These are phyloP conservation scores for Caiman crocodilus DNA, from an alignment of 2,797 vertebrate species.

Conservation along the genomic window DNA sequence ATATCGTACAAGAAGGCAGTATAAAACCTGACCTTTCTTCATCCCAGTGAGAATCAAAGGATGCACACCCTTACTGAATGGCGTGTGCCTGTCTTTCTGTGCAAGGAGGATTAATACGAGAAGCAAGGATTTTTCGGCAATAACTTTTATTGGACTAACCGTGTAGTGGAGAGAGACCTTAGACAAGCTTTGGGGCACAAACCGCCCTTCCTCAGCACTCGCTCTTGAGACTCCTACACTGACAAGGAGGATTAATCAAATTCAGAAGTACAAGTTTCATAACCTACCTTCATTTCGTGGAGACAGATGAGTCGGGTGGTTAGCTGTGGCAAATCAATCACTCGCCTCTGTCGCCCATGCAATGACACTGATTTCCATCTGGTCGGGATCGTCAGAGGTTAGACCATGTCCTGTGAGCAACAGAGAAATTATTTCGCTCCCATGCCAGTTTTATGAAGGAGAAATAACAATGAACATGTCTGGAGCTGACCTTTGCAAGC, in stretches of 20 bases:
- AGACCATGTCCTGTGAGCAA: rapidly evolving
- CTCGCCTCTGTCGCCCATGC: background rate
- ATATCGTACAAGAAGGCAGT: background rate
- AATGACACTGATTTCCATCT: too few relatives aligned
- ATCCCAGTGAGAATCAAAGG: background rate
- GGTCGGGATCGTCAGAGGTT: rapidly evolving
- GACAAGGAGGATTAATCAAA: too few relatives aligned
- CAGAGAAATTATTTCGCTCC: background rate
- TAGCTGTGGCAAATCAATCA: rapidly evolving
- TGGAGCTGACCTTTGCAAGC: background rate
- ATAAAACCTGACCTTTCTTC: background rate
- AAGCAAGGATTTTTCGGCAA: too few relatives aligned
- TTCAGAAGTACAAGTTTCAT: too few relatives aligned
- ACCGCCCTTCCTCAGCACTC: too few relatives aligned
- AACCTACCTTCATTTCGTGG: background rate
- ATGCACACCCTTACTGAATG: background rate
- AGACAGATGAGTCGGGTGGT: background rate
- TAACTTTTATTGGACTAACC: too few relatives aligned
- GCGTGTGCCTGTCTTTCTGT: too few relatives aligned
- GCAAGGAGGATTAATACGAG: too few relatives aligned
- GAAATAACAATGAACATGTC: background rate
- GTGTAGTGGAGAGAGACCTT: too few relatives aligned
- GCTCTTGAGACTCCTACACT: too few relatives aligned
- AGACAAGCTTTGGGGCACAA: too few relatives aligned
- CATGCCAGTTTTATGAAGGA: background rate